Conservation (phyloP, 2,888 invertebrate species). For the Eupithecia abbreviata region DNA sequence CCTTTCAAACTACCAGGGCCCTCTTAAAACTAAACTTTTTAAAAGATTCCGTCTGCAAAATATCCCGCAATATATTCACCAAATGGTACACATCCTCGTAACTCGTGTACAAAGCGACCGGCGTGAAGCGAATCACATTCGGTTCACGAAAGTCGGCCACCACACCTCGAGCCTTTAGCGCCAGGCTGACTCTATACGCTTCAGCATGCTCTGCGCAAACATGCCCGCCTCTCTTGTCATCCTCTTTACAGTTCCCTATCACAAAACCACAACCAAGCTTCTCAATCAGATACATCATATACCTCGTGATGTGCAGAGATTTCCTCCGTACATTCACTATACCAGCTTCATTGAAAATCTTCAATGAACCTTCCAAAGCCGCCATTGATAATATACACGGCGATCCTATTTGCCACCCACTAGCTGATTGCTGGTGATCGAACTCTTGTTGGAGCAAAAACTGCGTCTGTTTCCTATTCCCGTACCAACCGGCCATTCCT, state of each 20-base stretch:
- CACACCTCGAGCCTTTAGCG: conserved; percentile 63
- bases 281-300: conserved; percentile 71
- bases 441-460: conserved; percentile 67
- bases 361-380: conserved; percentile 67
- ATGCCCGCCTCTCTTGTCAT: conserved; percentile 67
- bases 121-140: conserved; percentile 68
- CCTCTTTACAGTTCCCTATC: conserved; percentile 65
- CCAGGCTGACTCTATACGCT: conserved; percentile 67
- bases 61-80: conserved; percentile 63
- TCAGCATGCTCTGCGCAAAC: conserved; percentile 70
- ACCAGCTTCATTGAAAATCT: conserved; percentile 65
- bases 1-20: conserved; percentile 56
- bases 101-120: conserved; percentile 67
- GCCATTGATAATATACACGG: conserved; percentile 69
- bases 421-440: conserved; percentile 67
- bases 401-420: conserved; percentile 71
- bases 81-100: conserved; percentile 68
- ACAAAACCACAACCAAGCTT: conserved; percentile 63
- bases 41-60: conserved; percentile 59
- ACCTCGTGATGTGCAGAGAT: conserved; percentile 70
- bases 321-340: conserved; percentile 66
- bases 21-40: conserved; percentile 55
- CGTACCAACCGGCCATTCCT: conserved; percentile 71
- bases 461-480: conserved; percentile 66
- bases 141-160: conserved; percentile 69